These are phyloP conservation scores for Hypothenemus hampei DNA, from an alignment of 1,140 invertebrate genomes.

Conservation along the genomic window DNA sequence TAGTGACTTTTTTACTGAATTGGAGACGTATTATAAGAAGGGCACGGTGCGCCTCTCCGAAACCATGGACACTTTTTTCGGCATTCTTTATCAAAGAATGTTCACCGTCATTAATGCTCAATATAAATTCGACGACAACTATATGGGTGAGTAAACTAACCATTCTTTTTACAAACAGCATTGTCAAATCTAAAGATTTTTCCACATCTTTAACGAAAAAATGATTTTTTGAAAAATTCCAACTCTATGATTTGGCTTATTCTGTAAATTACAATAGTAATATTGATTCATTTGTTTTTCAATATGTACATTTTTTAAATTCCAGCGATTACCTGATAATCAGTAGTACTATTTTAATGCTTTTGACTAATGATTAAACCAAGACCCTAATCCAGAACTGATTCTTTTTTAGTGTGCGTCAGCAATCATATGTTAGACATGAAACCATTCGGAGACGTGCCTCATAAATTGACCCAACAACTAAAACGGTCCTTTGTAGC, in stretches of 20 bases:
- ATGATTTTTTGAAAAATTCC: no score
- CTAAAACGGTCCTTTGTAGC: slow-evolving; percentile 91
- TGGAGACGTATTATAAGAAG: slow-evolving; percentile 84
- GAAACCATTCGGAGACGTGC: slow-evolving; percentile 91
- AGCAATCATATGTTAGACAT: slow-evolving; percentile 86
- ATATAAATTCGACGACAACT: slow-evolving; percentile 83
- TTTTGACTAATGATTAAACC: not conserved
- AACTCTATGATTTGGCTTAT: no score
- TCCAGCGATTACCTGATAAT: no score
- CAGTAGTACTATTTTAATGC: no score
- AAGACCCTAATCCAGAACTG: not conserved
- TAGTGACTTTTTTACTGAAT: slow-evolving; percentile 80
- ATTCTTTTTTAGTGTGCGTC: slow-evolving; percentile 57
- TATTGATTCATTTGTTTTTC: no score
- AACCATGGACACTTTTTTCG: slow-evolving; percentile 91
- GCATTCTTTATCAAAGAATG: slow-evolving; percentile 90
- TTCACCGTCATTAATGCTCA: slow-evolving; percentile 90
- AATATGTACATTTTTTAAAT: no score
- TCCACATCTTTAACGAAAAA: no score
- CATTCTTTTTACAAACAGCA: no score
- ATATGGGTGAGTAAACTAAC: slow-evolving; percentile 48
- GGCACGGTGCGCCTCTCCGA: slow-evolving; percentile 77
- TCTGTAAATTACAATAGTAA: no score
- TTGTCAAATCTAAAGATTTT: no score
- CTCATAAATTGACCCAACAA: slow-evolving; percentile 81